Percentiles rank a stretch among this genome's conserved stretches.
phyloP scores from a whole-genome alignment of 2,113 vertebrate genomes.

The Scytalopus superciliaris region DNA sequence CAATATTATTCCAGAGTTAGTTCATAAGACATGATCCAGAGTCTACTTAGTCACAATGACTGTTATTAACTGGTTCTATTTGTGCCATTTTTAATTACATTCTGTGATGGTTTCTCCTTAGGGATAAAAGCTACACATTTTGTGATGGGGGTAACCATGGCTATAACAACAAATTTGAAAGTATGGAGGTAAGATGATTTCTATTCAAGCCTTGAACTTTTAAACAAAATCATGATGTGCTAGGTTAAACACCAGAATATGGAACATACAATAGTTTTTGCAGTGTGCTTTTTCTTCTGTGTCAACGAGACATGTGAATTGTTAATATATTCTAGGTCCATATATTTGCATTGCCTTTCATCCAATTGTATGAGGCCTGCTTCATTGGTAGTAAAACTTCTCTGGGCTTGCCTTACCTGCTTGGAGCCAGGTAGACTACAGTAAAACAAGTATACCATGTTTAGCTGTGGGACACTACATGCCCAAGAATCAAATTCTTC shows the following conservation, averaged over 20 bases:
- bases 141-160: slow-evolving; percentile 90
- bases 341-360: neutral
- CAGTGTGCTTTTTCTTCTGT: neutral
- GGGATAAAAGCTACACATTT: slow-evolving; percentile 55
- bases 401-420: neutral
- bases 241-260: neutral
- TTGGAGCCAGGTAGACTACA: neutral
- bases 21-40: neutral
- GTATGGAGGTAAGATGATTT: slow-evolving; percentile 87
- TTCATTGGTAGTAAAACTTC: neutral
- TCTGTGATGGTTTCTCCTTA: slow-evolving; percentile 50
- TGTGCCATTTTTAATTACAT: neutral
- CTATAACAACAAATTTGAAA: slow-evolving; percentile 89
- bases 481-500: neutral
- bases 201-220: neutral
- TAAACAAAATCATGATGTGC: neutral
- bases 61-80: neutral
- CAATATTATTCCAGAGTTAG: neutral
- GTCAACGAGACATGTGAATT: neutral
- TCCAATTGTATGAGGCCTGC: accelerated
- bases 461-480: neutral
- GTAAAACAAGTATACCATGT: neutral
- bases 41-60: neutral
- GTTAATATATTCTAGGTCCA: neutral
- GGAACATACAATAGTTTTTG: neutral